phyloP scores from a whole-genome alignment of 2,888 invertebrate genomes.

The Metallyticus violacea region DNA sequence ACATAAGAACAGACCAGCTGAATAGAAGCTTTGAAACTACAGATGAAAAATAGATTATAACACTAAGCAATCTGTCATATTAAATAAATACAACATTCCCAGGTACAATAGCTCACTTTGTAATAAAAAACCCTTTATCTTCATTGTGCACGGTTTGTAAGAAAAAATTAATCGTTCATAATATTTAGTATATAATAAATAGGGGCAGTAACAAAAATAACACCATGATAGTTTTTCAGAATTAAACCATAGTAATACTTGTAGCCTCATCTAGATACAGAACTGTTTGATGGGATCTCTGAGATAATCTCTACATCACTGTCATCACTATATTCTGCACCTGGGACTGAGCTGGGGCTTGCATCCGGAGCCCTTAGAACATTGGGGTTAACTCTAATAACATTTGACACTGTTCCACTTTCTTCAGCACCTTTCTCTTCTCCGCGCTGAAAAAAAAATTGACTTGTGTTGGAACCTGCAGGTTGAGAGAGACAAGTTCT shows the following conservation, averaged over 20 bases:
- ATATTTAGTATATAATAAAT: no score
- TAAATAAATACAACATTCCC: neutral
- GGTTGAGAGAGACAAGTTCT: neutral
- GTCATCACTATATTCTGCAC: neutral
- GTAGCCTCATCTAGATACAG: neutral
- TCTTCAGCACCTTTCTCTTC: neutral
- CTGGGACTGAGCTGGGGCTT: neutral
- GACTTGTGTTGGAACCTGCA: neutral
- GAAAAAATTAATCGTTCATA: neutral
- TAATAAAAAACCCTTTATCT: neutral
- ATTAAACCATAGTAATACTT: neutral
- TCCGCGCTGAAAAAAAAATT: neutral
- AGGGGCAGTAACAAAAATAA: neutral
- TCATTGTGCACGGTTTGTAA: neutral
- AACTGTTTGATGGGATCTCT: neutral
- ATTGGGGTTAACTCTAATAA: conserved; percentile 6
- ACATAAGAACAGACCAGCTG: no score
- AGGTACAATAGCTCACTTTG: neutral
- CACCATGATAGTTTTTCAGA: no score
- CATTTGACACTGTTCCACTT: neutral
- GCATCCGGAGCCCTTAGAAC: neutral
- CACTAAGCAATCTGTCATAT: neutral
- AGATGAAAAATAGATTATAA: no score
- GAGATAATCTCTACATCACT: conserved; percentile 1
- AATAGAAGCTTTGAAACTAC: no score